Evolutionary conservation across 2,888 invertebrate genomes (phyloP).

Genomic region (Cryptosula pallasiana): DNA sequence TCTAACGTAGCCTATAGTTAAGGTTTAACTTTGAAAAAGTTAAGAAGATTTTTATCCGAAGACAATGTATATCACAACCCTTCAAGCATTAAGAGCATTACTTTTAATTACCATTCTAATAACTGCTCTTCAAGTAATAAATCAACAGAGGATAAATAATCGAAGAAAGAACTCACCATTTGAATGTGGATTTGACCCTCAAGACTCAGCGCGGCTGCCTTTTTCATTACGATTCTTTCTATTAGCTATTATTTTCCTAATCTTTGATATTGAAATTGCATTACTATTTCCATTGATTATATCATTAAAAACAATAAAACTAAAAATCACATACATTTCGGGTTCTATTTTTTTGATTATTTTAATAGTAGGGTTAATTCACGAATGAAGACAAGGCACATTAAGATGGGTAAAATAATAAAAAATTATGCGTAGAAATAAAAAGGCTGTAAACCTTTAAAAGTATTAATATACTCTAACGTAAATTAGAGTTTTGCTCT

Average conservation of each 20-base stretch:
- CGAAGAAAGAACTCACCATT: constrained; percentile 53
- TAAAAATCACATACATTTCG: constrained; percentile 13
- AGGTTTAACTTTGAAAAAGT: constrained; percentile 9
- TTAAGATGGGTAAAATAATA: constrained; percentile 57
- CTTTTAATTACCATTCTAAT: no score
- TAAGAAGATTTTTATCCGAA: background rate
- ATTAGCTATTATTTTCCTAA: constrained; percentile 66
- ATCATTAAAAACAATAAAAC: no score
- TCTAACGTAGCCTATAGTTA: constrained; percentile 3
- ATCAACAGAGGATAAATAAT: no score
- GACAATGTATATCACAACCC: no score
- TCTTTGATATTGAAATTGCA: constrained; percentile 70
- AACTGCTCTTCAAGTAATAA: no score
- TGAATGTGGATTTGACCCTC: constrained; percentile 63
- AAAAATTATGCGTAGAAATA: no score
- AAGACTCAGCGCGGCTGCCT: constrained; percentile 57
- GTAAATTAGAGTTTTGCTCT: no score
- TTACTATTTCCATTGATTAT: constrained; percentile 60
- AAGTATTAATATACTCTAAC: no score
- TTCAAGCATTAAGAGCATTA: no score
- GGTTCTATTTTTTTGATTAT: constrained; percentile 55
- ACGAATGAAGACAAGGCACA: constrained; percentile 62
- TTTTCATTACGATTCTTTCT: constrained; percentile 64
- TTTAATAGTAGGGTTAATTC: constrained; percentile 58
- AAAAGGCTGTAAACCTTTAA: no score